These are phyloP conservation scores for Macrotrachela quadricornifera DNA, from an alignment of 1,140 invertebrate species.

Conservation along the genomic window DNA sequence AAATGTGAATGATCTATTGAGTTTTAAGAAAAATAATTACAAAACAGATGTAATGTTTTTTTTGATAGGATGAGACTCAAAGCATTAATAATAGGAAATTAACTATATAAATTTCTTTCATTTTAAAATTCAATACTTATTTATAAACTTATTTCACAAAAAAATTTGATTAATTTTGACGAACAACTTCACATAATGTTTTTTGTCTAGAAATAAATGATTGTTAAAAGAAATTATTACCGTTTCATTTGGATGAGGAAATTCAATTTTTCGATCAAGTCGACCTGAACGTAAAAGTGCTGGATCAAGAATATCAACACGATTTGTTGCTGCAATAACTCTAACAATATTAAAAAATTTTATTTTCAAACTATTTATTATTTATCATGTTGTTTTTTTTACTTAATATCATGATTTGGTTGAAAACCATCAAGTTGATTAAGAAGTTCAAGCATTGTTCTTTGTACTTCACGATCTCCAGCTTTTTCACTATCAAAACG, in stretches of 20 bases:
- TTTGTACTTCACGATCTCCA: constrained; percentile 91
- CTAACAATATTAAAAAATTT: constrained; percentile 15
- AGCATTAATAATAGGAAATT: too few species aligned
- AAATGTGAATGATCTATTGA: too few species aligned
- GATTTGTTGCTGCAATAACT: constrained; percentile 95
- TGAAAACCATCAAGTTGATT: constrained; percentile 98
- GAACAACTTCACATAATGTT: too few species aligned
- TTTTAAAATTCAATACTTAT: too few species aligned
- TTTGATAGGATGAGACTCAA: too few species aligned
- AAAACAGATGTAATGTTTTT: too few species aligned
- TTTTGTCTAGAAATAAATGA: too few species aligned
- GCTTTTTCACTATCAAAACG: constrained; percentile 98
- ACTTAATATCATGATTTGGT: constrained; percentile 60
- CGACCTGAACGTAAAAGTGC: constrained; percentile 82
- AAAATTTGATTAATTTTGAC: too few species aligned
- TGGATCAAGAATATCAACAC: constrained; percentile 95
- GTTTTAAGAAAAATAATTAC: too few species aligned
- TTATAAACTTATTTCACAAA: too few species aligned
- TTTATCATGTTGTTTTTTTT: not conserved
- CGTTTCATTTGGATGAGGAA: constrained; percentile 91
- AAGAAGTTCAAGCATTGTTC: constrained; percentile 93
- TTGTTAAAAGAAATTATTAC: too few species aligned
- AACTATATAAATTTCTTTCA: too few species aligned
- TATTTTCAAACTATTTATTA: constrained; percentile 83
- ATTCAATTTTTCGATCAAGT: constrained; percentile 95